These are phyloP conservation scores for Halocynthia roretzi DNA, from an alignment of 23 tunicate genomes.

Conservation along the genomic window DNA sequence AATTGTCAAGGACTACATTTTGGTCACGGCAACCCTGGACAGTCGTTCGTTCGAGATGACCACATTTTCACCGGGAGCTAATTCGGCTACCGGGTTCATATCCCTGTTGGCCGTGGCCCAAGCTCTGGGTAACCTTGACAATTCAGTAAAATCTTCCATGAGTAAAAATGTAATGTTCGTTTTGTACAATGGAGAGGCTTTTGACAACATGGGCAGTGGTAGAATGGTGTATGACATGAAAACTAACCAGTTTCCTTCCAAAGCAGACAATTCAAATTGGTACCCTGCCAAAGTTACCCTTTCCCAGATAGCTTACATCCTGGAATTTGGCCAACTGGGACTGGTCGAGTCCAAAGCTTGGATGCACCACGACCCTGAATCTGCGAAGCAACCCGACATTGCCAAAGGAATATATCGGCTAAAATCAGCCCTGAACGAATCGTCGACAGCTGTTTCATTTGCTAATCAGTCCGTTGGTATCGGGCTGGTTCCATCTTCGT, in stretches of 20 bases:
- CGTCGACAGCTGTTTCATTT: slow-evolving; percentile 4
- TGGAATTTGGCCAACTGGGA: slow-evolving; percentile 74
- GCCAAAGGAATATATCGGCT: not conserved
- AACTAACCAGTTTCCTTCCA: slow-evolving; percentile 40
- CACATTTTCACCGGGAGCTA: slow-evolving; percentile 35
- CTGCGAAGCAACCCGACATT: not conserved
- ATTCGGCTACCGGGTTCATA: slow-evolving; percentile 66
- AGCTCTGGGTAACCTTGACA: slow-evolving; percentile 53
- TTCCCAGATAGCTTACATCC: slow-evolving; percentile 6
- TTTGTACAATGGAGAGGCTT: slow-evolving; percentile 75
- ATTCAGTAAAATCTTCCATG: slow-evolving; percentile 17
- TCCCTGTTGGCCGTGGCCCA: slow-evolving; percentile 60
- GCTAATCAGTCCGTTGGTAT: slow-evolving; percentile 9
- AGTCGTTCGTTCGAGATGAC: slow-evolving; percentile 64
- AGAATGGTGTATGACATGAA: slow-evolving; percentile 84
- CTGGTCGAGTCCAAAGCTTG: slow-evolving; percentile 7
- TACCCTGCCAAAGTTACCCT: slow-evolving; percentile 30
- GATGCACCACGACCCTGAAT: slow-evolving; percentile 57
- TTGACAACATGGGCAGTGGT: slow-evolving; percentile 70
- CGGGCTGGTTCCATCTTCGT: slow-evolving; percentile 63
- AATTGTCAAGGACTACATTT: slow-evolving; percentile 14
- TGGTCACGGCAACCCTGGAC: slow-evolving; percentile 82
- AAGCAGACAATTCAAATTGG: slow-evolving; percentile 4
- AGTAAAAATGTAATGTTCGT: slow-evolving; percentile 59
- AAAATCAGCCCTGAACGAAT: not conserved